Conservation (phyloP, 2,797 vertebrate species). For the Myotis myotis region DNA sequence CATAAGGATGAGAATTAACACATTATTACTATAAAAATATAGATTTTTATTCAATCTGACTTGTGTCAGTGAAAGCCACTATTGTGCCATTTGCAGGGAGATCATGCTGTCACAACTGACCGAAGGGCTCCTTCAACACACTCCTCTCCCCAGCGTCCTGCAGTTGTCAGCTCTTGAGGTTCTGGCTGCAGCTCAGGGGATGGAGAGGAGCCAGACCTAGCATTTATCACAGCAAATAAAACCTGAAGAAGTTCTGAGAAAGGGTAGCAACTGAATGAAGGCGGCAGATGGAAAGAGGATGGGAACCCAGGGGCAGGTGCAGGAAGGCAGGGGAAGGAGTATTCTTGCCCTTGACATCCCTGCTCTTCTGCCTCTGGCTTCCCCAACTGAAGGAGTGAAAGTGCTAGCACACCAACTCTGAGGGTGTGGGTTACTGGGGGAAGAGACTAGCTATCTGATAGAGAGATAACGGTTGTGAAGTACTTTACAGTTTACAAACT, state of each 20-base stretch:
- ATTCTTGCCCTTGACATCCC: not conserved
- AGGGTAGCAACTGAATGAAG: not conserved
- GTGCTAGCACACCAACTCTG: not conserved
- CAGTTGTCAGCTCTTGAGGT: not conserved
- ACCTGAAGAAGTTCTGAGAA: not conserved
- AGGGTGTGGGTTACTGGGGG: not conserved
- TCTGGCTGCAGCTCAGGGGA: not conserved
- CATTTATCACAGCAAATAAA: not conserved
- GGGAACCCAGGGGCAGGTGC: not conserved
- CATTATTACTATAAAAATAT: not conserved
- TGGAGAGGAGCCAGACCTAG: not conserved
- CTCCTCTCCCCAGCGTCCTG: no score
- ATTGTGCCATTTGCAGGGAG: not conserved
- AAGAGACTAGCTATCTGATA: not conserved
- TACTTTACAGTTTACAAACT: slow-evolving; percentile 47
- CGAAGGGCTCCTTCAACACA: not conserved
- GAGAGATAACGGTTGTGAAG: slow-evolving; percentile 19
- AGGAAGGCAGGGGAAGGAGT: not conserved
- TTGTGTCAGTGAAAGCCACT: not conserved
- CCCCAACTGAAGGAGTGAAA: not conserved
- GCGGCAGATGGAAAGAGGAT: not conserved
- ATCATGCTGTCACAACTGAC: not conserved
- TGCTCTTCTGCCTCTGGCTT: not conserved
- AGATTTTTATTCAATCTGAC: not conserved
- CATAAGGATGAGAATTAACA: not conserved